phyloP scores from a whole-genome alignment of 2,888 invertebrate genomes.

The Athalia rosae region DNA sequence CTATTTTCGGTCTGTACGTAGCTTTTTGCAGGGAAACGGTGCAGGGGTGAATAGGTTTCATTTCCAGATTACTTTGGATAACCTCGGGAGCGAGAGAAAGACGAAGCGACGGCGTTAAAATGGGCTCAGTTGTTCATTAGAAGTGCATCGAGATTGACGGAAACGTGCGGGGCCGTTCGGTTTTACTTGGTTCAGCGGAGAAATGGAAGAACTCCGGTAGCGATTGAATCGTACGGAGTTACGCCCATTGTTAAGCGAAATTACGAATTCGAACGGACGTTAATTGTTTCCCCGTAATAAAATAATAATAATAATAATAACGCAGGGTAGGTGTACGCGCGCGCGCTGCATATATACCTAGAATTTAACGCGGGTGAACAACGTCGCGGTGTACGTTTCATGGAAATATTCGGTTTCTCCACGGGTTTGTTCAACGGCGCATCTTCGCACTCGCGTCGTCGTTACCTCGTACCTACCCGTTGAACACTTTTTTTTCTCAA shows the following conservation, averaged over 20 bases:
- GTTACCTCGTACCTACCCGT: background rate
- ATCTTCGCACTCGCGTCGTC: constrained; percentile 19
- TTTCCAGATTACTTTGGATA: background rate
- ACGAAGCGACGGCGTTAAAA: constrained; percentile 22
- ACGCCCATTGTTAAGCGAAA: background rate
- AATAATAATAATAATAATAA: too few relatives aligned
- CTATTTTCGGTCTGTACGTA: background rate
- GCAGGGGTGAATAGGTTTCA: background rate
- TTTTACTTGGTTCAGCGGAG: background rate
- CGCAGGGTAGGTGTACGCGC: too few relatives aligned
- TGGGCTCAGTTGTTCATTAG: background rate
- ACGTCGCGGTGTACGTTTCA: too few relatives aligned
- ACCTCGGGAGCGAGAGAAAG: background rate
- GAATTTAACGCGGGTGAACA: too few relatives aligned
- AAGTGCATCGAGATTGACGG: background rate
- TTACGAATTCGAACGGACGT: too few relatives aligned
- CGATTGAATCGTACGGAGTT: background rate
- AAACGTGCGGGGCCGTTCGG: background rate
- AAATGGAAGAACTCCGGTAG: background rate
- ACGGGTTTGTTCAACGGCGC: background rate
- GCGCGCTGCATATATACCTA: too few relatives aligned
- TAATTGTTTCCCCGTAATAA: too few relatives aligned
- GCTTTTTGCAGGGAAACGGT: background rate
- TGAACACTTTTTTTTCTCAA: background rate
- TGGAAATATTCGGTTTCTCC: background rate